Evolutionary conservation across 2,113 vertebrate genomes (phyloP), one percentile per base, ranked within the genome.

Genomic region (Xiphorhynchus elegans): DNA sequence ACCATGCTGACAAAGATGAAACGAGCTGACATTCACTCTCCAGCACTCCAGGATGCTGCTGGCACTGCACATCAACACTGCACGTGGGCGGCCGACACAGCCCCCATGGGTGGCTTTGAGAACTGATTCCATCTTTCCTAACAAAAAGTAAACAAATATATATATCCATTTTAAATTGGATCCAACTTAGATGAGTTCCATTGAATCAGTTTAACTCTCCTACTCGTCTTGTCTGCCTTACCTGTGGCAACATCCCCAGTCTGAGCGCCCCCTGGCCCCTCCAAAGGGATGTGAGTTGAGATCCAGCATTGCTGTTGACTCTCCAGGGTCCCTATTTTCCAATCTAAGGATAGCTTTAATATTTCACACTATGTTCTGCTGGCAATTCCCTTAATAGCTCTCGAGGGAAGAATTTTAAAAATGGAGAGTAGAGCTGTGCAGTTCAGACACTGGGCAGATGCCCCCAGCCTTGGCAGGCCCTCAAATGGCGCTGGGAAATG

Each of bases 271-370:
- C 35, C 35, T 40, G 1, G 0, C 20, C 55, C 14, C 66, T 26
- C 2, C 3, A 1, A 0, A 2, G 19, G 19, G 33, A 31, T 6
- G 1, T 7, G 33, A 39, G 29, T n/a, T 20, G 9, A 31, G 42
- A 35, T 58, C 56, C 33, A 17, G 6, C 10, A 0, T 10, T 2
- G 0, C 33, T 7, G 1, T 13, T 6, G 2, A 25, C n/a, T 66
- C 47, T 19, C 4, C 2, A 62, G 33, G 17, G 17, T 28, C 40
- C 17, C 26, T 20, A 0, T 55, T 88, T 69, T 33, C 74, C 74
- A 77, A 75, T 63, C 10, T 13, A 26, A 35, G 19, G 52, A 20
- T 15, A 77, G 7, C 12, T 90, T 85, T 40, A 74, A n/a, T 90
- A 92, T 60, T 83, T 89, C 76, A 79, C 58, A 4, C 31, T 59